phyloP scores from a whole-genome alignment of 2,888 invertebrate species.

The Heliconius erato region DNA sequence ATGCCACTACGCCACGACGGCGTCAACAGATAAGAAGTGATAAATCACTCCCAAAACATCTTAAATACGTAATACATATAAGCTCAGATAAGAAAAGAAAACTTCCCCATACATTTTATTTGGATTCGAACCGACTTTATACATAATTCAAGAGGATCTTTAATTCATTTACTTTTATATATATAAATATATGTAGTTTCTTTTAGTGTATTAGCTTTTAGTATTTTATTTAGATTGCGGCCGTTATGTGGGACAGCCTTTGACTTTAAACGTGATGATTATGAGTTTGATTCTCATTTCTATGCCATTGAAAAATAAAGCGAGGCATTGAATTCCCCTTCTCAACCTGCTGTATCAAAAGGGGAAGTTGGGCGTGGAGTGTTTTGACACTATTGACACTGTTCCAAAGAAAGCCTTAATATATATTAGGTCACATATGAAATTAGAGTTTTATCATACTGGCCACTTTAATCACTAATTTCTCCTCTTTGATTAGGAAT shows the following conservation, averaged over 20 bases:
- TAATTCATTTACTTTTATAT: slow-evolving; percentile 21
- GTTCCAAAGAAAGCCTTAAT: too few species aligned
- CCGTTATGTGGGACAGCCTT: too few species aligned
- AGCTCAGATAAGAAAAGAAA: background rate
- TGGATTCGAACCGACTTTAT: slow-evolving; percentile 5
- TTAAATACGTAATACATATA: background rate
- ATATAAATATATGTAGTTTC: background rate
- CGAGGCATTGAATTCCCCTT: too few species aligned
- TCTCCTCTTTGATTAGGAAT: too few species aligned
- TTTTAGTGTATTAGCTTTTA: slow-evolving; percentile 15
- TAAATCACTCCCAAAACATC: background rate
- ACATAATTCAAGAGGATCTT: background rate
- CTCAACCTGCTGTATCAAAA: too few species aligned
- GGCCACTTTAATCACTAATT: too few species aligned
- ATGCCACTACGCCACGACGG: background rate
- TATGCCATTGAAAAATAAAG: too few species aligned
- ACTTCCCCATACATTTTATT: background rate
- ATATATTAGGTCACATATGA: too few species aligned
- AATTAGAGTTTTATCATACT: too few species aligned
- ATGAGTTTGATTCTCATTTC: background rate
- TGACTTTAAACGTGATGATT: background rate
- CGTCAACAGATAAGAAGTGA: background rate
- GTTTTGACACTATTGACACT: too few species aligned
- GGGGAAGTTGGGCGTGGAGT: too few species aligned
- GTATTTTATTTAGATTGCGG: too few species aligned